Base-by-base conservation (phyloP, 2,797 vertebrate genomes). In the Poecile montanus region DNA sequence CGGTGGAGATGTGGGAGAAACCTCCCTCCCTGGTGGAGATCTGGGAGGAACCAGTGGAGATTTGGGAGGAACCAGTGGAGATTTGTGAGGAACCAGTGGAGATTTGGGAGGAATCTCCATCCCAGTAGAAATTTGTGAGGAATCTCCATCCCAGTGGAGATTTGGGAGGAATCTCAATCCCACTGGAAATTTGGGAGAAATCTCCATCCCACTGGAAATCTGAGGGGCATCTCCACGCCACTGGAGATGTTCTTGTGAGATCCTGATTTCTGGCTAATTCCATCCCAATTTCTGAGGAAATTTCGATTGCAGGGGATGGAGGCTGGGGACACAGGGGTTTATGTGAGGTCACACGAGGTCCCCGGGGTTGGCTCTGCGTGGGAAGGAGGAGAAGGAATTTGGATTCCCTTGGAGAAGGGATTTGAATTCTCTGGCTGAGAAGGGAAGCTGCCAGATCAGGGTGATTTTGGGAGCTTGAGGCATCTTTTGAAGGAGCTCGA, bases 241-340 rank as follows among this genome's bases (percentile, higher is more conserved):
- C 32, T 7, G 54, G 17, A 19, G 34, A 13, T 53, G 42, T 60
- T 2, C 60, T 68, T 9, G 11, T 16, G 54, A 70, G 29, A 34
- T 34, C 60, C 72, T 34, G 32, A 15, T 53, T 63, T 45, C 48
- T 54, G 50, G 16, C 32, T 2, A 1, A 25, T 54, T 45, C 50
- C 38, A 6, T 7, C 6, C 4, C 25, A 14, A 13, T 53, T 50
- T 3, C 12, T 6, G 42, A 56, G 38, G 38, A 40, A 40, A 40
- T 40, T 40, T 40, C 38, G 38, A 13, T 40, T 40, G 32, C 1
- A 3, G 45, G 38, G 58, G 60, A 18, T 2, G 12, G 51, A 25
- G 61, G 5, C 16, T 9, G 0, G 11, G 53, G 18, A 29, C 27
- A 3, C 7, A 0, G 0, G 4, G 60, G 7, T 38, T 7, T 12